Evolutionary conservation across 2,888 invertebrate species (phyloP), one percentile per base, ranked within the genome.

Genomic region (Sericinus montela): DNA sequence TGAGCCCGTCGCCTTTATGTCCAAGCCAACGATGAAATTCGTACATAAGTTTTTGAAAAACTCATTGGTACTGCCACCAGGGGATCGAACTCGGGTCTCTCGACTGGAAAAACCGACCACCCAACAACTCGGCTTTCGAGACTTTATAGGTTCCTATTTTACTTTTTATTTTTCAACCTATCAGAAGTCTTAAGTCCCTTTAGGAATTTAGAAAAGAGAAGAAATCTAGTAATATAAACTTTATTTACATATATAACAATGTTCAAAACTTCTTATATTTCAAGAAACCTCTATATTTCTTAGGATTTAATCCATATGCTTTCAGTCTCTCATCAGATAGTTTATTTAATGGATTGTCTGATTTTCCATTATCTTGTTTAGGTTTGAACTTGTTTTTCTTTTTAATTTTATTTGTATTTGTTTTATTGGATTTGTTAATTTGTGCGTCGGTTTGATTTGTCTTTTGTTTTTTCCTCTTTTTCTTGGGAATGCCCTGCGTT

Each of bases 221-320:
- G 4, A 29, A 29, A 29, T 10, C n/a, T 4, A n/a, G n/a, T 3
- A 29, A 29, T 7, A 32, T 6, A 3, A 32, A 4, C 16, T 41
- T 40, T 36, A 35, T 48, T 47, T 32, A 45, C 14, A 48, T 34
- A 44, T 30, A 35, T 1, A 11, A 38, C 0, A 32, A 14, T 8
- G 25, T 28, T 67, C 86, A 87, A 64, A 84, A 90, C 53, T 90
- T 91, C 54, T 90, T 90, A 60, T 93, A 94, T 70, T 93, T 94
- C 56, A 94, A 80, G 76, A 93, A 94, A 67, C 93, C 93, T 69
- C 93, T 94, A 65, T 94, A 96, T 72, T 96, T 97, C 67, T 94
- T 96, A 0, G 97, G 97, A 87, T 97, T 97, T 32, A 98, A 91
- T 45, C 98, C 98, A 74, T 96, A 99, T 0, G 97, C 97, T 67